These are phyloP conservation scores for Oncorhynchus gorbuscha DNA, from an alignment of 2,113 vertebrate genomes.

Conservation along the genomic window DNA sequence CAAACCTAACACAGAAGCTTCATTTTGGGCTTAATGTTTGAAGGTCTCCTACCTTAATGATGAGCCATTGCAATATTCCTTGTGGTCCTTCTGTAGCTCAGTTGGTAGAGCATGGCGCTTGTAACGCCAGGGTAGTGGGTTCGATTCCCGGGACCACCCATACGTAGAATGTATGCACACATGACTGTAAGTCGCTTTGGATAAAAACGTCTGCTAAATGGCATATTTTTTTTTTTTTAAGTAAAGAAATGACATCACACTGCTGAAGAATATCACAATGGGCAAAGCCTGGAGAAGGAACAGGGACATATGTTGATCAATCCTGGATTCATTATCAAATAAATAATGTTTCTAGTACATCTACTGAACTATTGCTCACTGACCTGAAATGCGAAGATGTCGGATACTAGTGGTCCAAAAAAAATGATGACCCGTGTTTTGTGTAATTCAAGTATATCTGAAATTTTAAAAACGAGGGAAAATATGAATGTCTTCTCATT, in stretches of 20 bases:
- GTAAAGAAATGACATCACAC: conserved; percentile 92
- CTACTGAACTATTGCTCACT: conserved; percentile 43
- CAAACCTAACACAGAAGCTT: not conserved
- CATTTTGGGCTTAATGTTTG: not conserved
- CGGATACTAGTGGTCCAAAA: conserved; percentile 80
- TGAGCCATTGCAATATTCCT: conserved; percentile 90
- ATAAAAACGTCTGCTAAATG: too few species aligned
- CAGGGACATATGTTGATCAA: conserved; percentile 5
- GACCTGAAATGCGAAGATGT: conserved; percentile 91
- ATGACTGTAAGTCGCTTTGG: too few species aligned
- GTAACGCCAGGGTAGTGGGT: too few species aligned
- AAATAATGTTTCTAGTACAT: not conserved
- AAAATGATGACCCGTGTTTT: conserved; percentile 83
- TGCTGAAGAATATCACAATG: conserved; percentile 93
- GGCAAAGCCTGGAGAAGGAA: conserved; percentile 78
- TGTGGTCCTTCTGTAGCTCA: too few species aligned
- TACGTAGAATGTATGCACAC: too few species aligned
- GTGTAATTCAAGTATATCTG: conserved; percentile 90
- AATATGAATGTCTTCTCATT: not conserved
- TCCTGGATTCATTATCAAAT: not conserved
- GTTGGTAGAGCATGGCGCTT: too few species aligned
- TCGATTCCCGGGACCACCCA: too few species aligned
- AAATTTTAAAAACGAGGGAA: conserved; percentile 18
- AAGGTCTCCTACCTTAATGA: conserved; percentile 83
- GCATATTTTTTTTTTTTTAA: too few species aligned